Evolutionary conservation across 2,888 invertebrate genomes (phyloP).

Genomic region (Cataglyphis albicans): DNA sequence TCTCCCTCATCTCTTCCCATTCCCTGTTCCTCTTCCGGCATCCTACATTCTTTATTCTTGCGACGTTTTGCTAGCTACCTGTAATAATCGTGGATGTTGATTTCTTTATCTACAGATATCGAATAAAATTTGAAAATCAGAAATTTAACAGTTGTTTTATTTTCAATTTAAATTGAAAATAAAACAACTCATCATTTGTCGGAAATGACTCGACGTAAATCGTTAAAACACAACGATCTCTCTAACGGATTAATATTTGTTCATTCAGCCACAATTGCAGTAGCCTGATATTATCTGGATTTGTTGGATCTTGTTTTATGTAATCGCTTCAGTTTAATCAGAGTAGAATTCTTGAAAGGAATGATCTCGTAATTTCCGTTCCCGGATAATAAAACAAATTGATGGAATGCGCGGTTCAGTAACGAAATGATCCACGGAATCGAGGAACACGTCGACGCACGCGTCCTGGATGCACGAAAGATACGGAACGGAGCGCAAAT

Average conservation of each 20-base stretch:
- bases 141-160: background rate
- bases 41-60: background rate
- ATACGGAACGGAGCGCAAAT: slow-evolving; percentile 69
- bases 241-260: slow-evolving; percentile 9
- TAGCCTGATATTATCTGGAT: background rate
- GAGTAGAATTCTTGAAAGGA: background rate
- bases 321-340: background rate
- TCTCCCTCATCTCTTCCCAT: slow-evolving; percentile 23
- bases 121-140: background rate
- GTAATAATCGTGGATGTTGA: background rate
- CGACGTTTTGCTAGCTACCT: background rate
- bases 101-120: background rate
- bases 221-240: background rate
- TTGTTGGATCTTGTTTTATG: background rate
- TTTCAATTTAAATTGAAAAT: background rate
- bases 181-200: too few species aligned
- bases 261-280: background rate
- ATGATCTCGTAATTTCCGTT: background rate
- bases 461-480: slow-evolving; percentile 30
- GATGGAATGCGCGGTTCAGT: background rate
- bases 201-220: background rate
- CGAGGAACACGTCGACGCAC: slow-evolving; percentile 5
- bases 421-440: background rate
- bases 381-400: slow-evolving; percentile 20
- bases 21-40: slow-evolving; percentile 41